A percentile compares a stretch with the other conserved stretches of the same genome.
phyloP scores from a whole-genome alignment of 2,113 vertebrate genomes.

The Henicopernis longicauda region DNA sequence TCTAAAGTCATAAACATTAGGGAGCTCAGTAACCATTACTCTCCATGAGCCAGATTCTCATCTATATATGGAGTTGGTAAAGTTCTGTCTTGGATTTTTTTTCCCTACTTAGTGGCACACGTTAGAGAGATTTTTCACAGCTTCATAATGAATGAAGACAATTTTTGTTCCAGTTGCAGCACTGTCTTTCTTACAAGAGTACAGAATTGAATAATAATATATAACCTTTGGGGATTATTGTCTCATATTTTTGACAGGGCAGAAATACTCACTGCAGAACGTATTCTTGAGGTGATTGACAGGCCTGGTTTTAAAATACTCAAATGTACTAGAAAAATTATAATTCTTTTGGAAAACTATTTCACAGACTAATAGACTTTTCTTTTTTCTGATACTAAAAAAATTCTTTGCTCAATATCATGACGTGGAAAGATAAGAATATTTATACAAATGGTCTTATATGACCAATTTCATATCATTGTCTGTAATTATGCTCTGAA shows the following conservation, averaged over 20 bases:
- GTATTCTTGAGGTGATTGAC: not conserved
- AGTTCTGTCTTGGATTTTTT: not conserved
- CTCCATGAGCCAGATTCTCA: not conserved
- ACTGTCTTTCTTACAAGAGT: not conserved
- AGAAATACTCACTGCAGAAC: not conserved
- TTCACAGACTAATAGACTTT: not conserved
- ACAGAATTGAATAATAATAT: constrained; percentile 1
- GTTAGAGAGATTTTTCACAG: not conserved
- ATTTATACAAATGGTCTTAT: not conserved
- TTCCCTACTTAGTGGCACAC: not conserved
- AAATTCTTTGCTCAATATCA: not conserved
- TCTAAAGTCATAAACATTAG: not conserved
- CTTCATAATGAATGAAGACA: constrained; percentile 21
- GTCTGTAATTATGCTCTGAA: not conserved
- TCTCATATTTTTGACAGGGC: constrained; percentile 16
- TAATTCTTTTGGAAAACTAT: not conserved
- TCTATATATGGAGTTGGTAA: not conserved
- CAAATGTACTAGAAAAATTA: not conserved
- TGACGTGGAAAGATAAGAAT: not conserved
- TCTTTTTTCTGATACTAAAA: not conserved
- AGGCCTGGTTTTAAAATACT: constrained; percentile 4
- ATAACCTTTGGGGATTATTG: constrained; percentile 27
- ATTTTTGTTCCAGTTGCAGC: constrained; percentile 1
- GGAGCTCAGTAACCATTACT: not conserved
- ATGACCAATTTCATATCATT: not conserved